Evolutionary conservation across 1,140 invertebrate genomes (phyloP).

Genomic region (Hypothenemus hampei): DNA sequence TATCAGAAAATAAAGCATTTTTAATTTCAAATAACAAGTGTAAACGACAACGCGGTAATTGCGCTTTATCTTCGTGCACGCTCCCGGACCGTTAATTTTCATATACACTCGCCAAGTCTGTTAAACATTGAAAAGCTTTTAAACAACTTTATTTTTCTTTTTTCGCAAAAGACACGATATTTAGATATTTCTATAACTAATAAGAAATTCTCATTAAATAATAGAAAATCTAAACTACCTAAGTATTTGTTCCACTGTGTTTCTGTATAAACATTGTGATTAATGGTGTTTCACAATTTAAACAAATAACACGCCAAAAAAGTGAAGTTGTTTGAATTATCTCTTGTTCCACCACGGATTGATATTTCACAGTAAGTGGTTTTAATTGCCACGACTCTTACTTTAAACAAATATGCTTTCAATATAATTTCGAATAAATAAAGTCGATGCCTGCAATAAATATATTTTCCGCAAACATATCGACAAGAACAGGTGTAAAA

Average conservation of each 20-base stretch:
- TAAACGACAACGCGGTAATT: conserved; percentile 45
- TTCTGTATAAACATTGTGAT: conserved; percentile 24
- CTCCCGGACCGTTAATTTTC: conserved; percentile 37
- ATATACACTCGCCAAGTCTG: conserved; percentile 22
- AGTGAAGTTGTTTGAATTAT: conserved; percentile 19
- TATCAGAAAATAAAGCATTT: conserved; percentile 40
- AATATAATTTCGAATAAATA: neutral
- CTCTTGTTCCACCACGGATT: conserved; percentile 12
- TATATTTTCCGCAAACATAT: neutral
- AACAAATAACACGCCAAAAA: conserved; percentile 26
- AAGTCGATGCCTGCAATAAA: neutral
- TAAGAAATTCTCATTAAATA: too few relatives aligned
- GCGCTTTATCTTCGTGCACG: conserved; percentile 43
- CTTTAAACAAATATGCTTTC: neutral
- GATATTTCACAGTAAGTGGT: conserved; percentile 24
- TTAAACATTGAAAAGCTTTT: conserved; percentile 29
- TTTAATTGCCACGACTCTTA: conserved; percentile 2
- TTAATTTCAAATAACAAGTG: conserved; percentile 46
- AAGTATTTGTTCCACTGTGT: too few relatives aligned
- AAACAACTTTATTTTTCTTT: conserved; percentile 22
- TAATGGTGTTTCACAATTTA: conserved; percentile 12
- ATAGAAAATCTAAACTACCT: too few relatives aligned
- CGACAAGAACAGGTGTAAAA: neutral
- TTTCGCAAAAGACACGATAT: neutral
- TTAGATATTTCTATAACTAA: too few relatives aligned